Evolutionary conservation across 2,113 vertebrate genomes (phyloP).

Genomic region (Phyllopteryx taeniolatus): DNA sequence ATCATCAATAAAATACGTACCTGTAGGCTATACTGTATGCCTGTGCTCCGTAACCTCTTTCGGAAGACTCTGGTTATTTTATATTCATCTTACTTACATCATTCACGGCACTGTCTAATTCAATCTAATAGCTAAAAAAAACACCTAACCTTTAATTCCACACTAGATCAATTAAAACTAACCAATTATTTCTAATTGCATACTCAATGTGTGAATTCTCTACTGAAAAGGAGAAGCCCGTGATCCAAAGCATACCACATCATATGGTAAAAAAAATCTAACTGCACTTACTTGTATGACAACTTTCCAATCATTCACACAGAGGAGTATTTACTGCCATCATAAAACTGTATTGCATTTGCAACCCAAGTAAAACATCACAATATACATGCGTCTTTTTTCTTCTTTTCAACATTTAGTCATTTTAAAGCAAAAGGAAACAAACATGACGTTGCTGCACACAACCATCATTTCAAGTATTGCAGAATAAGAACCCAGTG

Average conservation of each 20-base stretch:
- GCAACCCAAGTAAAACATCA: conserved; percentile 25
- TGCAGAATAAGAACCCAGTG: conserved; percentile 12
- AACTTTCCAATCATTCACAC: background rate
- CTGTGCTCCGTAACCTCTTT: background rate
- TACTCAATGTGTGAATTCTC: background rate
- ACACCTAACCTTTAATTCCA: background rate
- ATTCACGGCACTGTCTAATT: background rate
- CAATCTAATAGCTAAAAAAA: background rate
- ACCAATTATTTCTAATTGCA: background rate
- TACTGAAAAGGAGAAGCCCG: background rate
- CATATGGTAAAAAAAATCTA: background rate
- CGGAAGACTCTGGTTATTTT: background rate
- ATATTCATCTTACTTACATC: background rate
- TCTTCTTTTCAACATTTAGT: background rate
- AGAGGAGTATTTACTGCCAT: background rate
- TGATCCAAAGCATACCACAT: background rate
- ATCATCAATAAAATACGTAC: background rate
- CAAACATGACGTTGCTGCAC: background rate
- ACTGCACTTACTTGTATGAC: too few relatives aligned
- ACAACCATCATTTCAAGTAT: conserved; percentile 4
- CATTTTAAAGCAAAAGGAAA: background rate
- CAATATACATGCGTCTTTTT: conserved; percentile 14
- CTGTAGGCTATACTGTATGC: background rate
- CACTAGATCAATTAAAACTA: background rate
- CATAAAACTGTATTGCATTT: conserved; percentile 16